Evolutionary conservation across 2,113 vertebrate species (phyloP), one percentile per base, ranked within the genome.

Genomic region (Atlantisia rogersi): DNA sequence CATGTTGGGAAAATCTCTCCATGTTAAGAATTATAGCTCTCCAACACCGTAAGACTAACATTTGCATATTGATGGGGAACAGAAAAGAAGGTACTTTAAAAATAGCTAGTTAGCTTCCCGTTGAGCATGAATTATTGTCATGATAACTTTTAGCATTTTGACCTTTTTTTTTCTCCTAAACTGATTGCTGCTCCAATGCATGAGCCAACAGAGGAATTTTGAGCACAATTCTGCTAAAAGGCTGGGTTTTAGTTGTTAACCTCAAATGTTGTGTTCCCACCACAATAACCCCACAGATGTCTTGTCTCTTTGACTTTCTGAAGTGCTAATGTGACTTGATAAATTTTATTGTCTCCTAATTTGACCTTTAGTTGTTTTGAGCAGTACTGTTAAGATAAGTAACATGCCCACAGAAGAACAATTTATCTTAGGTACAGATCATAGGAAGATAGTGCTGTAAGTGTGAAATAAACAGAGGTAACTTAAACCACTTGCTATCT

Each of bases 81-180:
- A 92, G 32, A n/a, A 55, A 80, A 71, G 63, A 68, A 22, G 2
- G 11, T 75, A 14, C 6, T 80, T 97, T 94, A 87, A 3, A 85
- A 92, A 86, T 26, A 86, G 37, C 39, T 86, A 53, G 71, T 83
- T 87, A 92, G 48, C 24, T 53, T 90, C 88, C 79, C 17, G 42
- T n/a, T 68, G 53, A 88, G 25, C 31, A 18, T 56, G 73, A 91
- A 17, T 81, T 95, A 80, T 32, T 76, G 40, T 58, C 68, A 75
- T 35, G 78, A 20, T 53, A 95, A 65, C 40, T 92, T 84, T 76
- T 85, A 78, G 46, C 10, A 82, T 92, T 95, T 94, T 94, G 73
- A 84, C 35, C 22, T 91, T 93, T 83, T 64, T 44, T 77, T 94
- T 82, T 93, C 79, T 69, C 20, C 25, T 76, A 65, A 88, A 76